These are phyloP conservation scores for Brachionus rubens DNA, from an alignment of 1,140 invertebrate species.

Conservation along the genomic window DNA sequence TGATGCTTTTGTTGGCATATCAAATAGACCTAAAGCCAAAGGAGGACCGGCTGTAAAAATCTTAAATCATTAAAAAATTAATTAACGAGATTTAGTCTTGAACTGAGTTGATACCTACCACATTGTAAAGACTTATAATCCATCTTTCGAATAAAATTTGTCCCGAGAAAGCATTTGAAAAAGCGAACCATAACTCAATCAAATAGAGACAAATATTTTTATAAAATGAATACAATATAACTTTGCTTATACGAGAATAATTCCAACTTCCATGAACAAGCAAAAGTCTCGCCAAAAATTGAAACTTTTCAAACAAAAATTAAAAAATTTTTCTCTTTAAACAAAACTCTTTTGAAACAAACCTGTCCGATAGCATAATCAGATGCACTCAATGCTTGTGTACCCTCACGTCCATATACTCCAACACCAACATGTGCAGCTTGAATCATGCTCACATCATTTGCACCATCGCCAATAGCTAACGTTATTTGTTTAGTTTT, in stretches of 20 bases:
- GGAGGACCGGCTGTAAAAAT: conserved; percentile 51
- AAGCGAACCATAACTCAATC: conserved; percentile 97
- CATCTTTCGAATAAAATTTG: conserved; percentile 97
- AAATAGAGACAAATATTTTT: conserved; percentile 99
- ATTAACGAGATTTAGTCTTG: neutral
- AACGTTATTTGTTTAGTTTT: conserved; percentile 75
- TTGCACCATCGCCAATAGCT: conserved; percentile 97
- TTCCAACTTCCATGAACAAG: conserved; percentile 99
- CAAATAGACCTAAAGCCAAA: conserved; percentile 35
- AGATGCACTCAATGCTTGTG: conserved; percentile 94
- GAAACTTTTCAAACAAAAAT: too few species aligned
- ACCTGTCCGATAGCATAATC: conserved; percentile 88
- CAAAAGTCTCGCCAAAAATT: conserved; percentile 68
- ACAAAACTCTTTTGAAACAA: conserved; percentile 82
- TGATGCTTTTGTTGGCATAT: neutral
- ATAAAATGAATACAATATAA: conserved; percentile 98
- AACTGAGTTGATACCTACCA: too few species aligned
- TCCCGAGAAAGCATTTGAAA: conserved; percentile 94
- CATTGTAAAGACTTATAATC: conserved; percentile 96
- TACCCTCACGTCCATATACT: conserved; percentile 94
- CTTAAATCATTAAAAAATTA: neutral
- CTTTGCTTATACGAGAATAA: conserved; percentile 89
- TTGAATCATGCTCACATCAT: conserved; percentile 99
- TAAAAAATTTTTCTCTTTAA: conserved; percentile 67
- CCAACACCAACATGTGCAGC: conserved; percentile 78